A percentile compares a stretch with the other conserved stretches of the same genome.
phyloP scores from a whole-genome alignment of 2,113 vertebrate genomes.

The Trochalopteron elliotii region DNA sequence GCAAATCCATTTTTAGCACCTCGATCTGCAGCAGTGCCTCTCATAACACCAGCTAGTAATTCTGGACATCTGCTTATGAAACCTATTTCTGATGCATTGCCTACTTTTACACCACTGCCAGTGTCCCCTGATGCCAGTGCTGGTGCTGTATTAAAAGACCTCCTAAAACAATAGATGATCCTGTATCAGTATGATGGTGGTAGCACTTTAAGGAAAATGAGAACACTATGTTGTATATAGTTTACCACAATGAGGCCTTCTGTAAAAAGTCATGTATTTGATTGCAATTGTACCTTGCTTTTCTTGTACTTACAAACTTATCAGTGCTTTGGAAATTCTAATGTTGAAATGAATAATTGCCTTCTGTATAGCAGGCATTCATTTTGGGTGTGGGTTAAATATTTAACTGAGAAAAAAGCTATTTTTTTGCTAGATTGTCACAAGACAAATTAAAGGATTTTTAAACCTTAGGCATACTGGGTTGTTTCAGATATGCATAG shows the following conservation, averaged over 20 bases:
- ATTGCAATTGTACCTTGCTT: slow-evolving; percentile 38
- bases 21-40: slow-evolving; percentile 92
- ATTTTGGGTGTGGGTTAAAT: background rate
- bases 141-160: slow-evolving; percentile 90
- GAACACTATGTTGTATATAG: slow-evolving; percentile 65
- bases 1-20: slow-evolving; percentile 89
- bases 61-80: slow-evolving; percentile 93
- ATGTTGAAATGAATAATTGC: background rate
- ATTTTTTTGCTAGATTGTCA: background rate
- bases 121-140: slow-evolving; percentile 88
- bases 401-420: background rate
- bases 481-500: background rate
- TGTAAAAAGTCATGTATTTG: slow-evolving; percentile 57
- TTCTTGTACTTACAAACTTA: slow-evolving; percentile 40
- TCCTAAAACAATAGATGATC: slow-evolving; percentile 85
- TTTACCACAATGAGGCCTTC: slow-evolving; percentile 78
- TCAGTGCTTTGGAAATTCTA: slow-evolving; percentile 34
- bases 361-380: background rate
- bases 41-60: slow-evolving; percentile 70
- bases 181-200: background rate
- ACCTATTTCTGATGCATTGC: slow-evolving; percentile 88
- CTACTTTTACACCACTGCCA: slow-evolving; percentile 93
- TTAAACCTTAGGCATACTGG: background rate
- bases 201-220: slow-evolving; percentile 76
- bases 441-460: background rate